Evolutionary conservation across 2,888 invertebrate genomes (phyloP).

Genomic region (Galerucella calmariensis): DNA sequence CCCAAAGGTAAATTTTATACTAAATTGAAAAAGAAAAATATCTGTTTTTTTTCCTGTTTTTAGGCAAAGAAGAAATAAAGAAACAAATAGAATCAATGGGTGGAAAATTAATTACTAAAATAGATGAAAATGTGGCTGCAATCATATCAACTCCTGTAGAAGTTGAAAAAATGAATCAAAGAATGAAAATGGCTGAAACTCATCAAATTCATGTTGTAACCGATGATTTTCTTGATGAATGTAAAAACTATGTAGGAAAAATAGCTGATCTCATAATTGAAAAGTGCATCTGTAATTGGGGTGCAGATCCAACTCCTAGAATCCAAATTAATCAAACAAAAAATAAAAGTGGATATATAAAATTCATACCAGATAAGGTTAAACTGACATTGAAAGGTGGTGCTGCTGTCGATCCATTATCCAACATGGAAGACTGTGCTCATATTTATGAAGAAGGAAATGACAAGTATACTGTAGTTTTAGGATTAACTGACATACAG

Average conservation of each 20-base stretch:
- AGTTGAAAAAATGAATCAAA: constrained; percentile 74
- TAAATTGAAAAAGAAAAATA: too few relatives aligned
- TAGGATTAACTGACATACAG: constrained; percentile 88
- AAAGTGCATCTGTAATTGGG: constrained; percentile 85
- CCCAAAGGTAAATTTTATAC: constrained; percentile 56
- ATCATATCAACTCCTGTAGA: constrained; percentile 79
- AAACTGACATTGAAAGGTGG: constrained; percentile 82
- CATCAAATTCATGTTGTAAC: constrained; percentile 85
- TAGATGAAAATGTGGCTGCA: constrained; percentile 76
- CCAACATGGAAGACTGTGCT: constrained; percentile 78
- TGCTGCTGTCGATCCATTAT: constrained; percentile 93
- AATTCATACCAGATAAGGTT: constrained; percentile 70
- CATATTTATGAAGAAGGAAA: constrained; percentile 77
- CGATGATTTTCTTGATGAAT: constrained; percentile 78
- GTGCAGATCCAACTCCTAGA: constrained; percentile 71
- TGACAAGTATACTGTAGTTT: constrained; percentile 79
- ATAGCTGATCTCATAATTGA: constrained; percentile 75
- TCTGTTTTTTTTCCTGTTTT: background rate
- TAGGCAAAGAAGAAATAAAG: constrained; percentile 72
- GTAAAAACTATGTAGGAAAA: constrained; percentile 71
- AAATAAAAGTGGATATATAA: constrained; percentile 63
- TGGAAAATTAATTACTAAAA: constrained; percentile 76
- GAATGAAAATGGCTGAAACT: constrained; percentile 75
- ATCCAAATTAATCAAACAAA: constrained; percentile 59
- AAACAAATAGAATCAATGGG: constrained; percentile 79